These are phyloP conservation scores for Camelus bactrianus DNA, from an alignment of 2,113 vertebrate genomes.

Conservation along the genomic window DNA sequence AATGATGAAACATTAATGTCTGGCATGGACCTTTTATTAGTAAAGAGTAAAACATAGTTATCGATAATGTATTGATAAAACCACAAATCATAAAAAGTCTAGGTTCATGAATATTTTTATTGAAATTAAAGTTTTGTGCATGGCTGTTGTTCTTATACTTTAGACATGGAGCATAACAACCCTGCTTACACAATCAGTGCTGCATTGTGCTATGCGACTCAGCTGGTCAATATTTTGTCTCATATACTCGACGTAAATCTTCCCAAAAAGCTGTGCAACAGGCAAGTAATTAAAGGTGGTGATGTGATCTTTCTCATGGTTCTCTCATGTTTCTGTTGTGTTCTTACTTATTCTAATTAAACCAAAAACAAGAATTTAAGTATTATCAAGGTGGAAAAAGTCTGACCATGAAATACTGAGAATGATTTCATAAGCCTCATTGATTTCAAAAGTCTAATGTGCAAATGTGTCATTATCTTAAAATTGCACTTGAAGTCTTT, in stretches of 20 bases:
- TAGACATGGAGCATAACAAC: conserved; percentile 97
- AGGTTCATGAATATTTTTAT: background rate
- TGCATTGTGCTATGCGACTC: conserved; percentile 96
- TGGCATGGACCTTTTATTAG: background rate
- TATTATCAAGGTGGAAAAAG: background rate
- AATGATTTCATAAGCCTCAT: background rate
- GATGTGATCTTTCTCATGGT: background rate
- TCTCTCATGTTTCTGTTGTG: background rate
- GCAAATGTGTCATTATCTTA: background rate
- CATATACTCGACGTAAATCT: conserved; percentile 97
- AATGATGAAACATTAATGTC: background rate
- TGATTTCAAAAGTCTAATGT: too few species aligned
- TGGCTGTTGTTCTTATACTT: background rate
- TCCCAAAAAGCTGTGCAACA: conserved; percentile 98
- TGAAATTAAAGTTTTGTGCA: background rate
- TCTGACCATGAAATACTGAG: background rate
- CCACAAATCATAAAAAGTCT: background rate
- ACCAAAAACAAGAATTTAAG: background rate
- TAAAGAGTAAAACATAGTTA: background rate
- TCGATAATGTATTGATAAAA: background rate
- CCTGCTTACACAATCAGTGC: conserved; percentile 98
- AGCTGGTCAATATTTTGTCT: conserved; percentile 96
- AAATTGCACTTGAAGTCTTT: background rate
- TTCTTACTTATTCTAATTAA: background rate
- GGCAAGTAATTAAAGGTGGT: conserved; percentile 85